phyloP scores from a whole-genome alignment of 2,888 invertebrate species.

The Acanthacorydalis orientalis region DNA sequence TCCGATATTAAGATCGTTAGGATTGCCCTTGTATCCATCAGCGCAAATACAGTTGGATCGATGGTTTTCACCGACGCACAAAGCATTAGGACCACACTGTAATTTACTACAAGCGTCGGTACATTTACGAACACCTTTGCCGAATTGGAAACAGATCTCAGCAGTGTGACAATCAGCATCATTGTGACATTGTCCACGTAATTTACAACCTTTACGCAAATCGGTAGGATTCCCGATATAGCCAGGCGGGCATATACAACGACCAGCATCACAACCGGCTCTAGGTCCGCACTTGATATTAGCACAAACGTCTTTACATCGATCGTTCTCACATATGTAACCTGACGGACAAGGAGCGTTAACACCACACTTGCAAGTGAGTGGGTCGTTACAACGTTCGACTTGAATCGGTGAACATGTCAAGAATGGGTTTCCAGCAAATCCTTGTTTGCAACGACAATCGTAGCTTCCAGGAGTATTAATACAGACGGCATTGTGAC shows the following conservation, averaged over 20 bases:
- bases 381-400: slow-evolving; percentile 51
- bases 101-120: slow-evolving; percentile 74
- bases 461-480: slow-evolving; percentile 80
- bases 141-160: slow-evolving; percentile 77
- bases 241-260: slow-evolving; percentile 65
- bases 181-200: slow-evolving; percentile 59
- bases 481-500: slow-evolving; percentile 73
- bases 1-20: slow-evolving; percentile 59
- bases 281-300: slow-evolving; percentile 63
- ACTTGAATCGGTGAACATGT: slow-evolving; percentile 57
- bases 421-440: slow-evolving; percentile 74
- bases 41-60: slow-evolving; percentile 74
- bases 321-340: slow-evolving; percentile 52
- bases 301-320: slow-evolving; percentile 63
- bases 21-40: slow-evolving; percentile 67
- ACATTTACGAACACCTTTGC: slow-evolving; percentile 63
- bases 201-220: slow-evolving; percentile 47
- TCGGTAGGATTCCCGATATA: slow-evolving; percentile 61
- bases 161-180: slow-evolving; percentile 68
- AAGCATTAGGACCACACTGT: slow-evolving; percentile 79
- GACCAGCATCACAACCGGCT: slow-evolving; percentile 63
- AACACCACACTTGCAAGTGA: slow-evolving; percentile 50
- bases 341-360: slow-evolving; percentile 61
- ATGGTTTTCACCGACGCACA: slow-evolving; percentile 72
- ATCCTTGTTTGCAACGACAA: slow-evolving; percentile 73